Evolutionary conservation across 1,140 invertebrate species (phyloP).

Genomic region (Wiebesia pumilae): DNA sequence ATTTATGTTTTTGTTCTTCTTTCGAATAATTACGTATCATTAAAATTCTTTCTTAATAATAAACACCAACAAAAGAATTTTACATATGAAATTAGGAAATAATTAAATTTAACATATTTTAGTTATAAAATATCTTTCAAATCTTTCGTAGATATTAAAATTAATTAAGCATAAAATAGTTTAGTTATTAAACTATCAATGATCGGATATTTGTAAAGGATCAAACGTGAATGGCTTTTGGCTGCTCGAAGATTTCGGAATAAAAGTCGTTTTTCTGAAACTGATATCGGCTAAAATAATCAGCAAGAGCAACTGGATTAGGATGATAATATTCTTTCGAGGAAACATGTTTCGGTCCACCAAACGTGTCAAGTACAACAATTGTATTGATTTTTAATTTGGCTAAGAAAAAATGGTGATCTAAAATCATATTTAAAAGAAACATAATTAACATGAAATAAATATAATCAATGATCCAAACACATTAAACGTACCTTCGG

Average conservation of each 20-base stretch:
- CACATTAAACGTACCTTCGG: constrained; percentile 69
- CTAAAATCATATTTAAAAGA: constrained; percentile 71
- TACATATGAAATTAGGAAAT: no score
- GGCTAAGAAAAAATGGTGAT: constrained; percentile 84
- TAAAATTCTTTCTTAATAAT: no score
- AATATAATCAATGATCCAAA: background rate
- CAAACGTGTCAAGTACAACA: constrained; percentile 84
- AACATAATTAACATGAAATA: constrained; percentile 15
- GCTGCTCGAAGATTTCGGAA: background rate
- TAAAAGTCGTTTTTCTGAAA: background rate
- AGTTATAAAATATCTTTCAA: no score
- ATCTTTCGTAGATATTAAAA: background rate
- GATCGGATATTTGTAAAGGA: background rate
- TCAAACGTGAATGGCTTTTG: background rate
- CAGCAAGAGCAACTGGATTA: background rate
- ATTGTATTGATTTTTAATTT: constrained; percentile 84
- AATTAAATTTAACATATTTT: no score
- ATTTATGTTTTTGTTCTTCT: no score
- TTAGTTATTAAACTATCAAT: background rate
- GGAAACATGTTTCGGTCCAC: constrained; percentile 81
- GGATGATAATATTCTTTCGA: constrained; percentile 78
- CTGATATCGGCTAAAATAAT: background rate
- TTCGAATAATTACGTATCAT: no score
- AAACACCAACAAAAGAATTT: no score
- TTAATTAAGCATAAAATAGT: background rate